Base-by-base conservation (phyloP, 2,888 invertebrate genomes). In the Opisthograptis luteolata region DNA sequence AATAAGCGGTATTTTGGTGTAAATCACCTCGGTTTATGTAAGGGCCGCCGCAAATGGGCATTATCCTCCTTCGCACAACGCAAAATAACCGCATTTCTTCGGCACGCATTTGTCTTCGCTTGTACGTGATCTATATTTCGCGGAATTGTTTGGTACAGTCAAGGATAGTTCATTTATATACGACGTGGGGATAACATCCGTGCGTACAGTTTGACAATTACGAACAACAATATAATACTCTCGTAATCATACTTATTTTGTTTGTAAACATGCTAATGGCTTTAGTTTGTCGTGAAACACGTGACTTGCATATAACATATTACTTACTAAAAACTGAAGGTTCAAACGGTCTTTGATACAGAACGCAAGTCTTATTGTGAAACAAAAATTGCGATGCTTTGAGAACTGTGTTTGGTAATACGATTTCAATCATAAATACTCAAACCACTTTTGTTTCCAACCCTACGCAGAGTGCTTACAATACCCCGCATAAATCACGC, bases 1-100 rank as follows among this genome's bases (percentile, higher is more conserved):
- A 87, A 86, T 86, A 81, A 80, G 81, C 77, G 66, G 73, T 79
- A 79, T 84, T 79, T 76, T 36, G 35, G 77, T 72, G 70, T 84
- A 82, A 85, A 84, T 81, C 84, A 79, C 71, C 63, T 55, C 62
- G 63, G 57, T 79, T 81, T 78, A 77, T 77, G 73, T 66, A 62
- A 62, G 69, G 70, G 73, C 68, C 66, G 70, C 68, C 66, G 68
- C 69, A 68, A 73, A 73, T 70, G 66, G 75, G 71, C 64, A 73
- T 75, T 76, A 72, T 77, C 71, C 72, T 71, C 60, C 63, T 79
- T 73, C 13, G 43, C 43, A 28, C 32, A 32, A 41, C 30, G 68
- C 78, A 73, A 74, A 79, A 79, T 72, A 75, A 76, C 66, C 71
- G 68, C 71, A 35, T 28, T 40, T 72, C 76, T 77, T 76, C 63